phyloP scores from a whole-genome alignment of 2,888 invertebrate species.

The Tetranychus piercei region DNA sequence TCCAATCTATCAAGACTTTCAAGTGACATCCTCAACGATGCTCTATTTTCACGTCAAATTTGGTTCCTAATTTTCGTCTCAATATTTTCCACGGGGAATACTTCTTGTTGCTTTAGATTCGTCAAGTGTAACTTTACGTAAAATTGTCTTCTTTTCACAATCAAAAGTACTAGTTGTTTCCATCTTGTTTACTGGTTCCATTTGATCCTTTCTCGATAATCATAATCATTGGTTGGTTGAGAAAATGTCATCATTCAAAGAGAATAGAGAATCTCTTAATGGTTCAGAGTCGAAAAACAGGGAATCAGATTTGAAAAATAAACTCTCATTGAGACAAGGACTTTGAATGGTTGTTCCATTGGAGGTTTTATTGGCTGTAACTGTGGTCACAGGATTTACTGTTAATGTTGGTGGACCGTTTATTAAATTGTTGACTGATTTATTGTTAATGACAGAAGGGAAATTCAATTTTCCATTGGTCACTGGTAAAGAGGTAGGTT shows the following conservation, averaged over 20 bases:
- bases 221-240: background rate
- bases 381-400: background rate
- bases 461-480: background rate
- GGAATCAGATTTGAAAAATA: conserved; percentile 2
- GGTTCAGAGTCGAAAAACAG: conserved; percentile 4
- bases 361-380: background rate
- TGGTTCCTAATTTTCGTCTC: too few species aligned
- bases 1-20: too few species aligned
- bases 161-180: background rate
- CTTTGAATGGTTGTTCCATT: background rate
- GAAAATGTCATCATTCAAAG: background rate
- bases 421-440: background rate
- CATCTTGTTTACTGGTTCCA: background rate
- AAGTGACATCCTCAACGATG: too few species aligned
- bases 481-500: background rate
- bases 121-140: too few species aligned
- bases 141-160: too few species aligned
- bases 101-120: too few species aligned
- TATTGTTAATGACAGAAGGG: background rate
- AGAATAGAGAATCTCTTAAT: background rate
- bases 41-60: too few species aligned
- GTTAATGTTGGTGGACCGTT: background rate
- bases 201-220: background rate
- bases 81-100: too few species aligned
- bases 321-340: background rate